phyloP scores from a whole-genome alignment of 2,888 invertebrate species.

The Mesorhabditis sp. region DNA sequence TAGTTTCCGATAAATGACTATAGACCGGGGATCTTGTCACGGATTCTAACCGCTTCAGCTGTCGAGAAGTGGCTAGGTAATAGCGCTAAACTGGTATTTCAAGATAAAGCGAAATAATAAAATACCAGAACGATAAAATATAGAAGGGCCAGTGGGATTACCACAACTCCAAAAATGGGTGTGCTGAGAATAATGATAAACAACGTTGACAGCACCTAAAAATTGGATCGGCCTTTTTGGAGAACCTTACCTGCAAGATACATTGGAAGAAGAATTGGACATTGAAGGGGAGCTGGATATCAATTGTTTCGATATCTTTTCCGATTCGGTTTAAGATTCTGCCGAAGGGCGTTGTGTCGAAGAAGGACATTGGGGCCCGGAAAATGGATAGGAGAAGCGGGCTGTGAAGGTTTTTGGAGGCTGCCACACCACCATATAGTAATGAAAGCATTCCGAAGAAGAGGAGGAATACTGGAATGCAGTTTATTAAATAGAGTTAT shows the following conservation, averaged over 20 bases:
- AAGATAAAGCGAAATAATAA: too few species aligned
- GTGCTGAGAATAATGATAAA: conserved; percentile 56
- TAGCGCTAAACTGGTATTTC: conserved; percentile 69
- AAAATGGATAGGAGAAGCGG: conserved; percentile 52
- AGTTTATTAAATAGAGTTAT: too few species aligned
- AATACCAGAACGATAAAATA: conserved; percentile 51
- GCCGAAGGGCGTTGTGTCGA: conserved; percentile 56
- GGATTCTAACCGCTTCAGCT: conserved; percentile 61
- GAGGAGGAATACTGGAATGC: conserved; percentile 42
- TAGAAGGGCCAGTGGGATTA: conserved; percentile 47
- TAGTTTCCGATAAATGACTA: conserved; percentile 55
- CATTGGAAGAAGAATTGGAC: conserved; percentile 55
- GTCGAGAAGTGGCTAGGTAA: conserved; percentile 89
- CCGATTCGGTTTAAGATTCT: conserved; percentile 54
- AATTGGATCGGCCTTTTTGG: too few species aligned
- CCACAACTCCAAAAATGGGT: conserved; percentile 52
- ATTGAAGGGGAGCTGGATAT: conserved; percentile 53
- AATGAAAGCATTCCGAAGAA: conserved; percentile 55
- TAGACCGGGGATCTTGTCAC: conserved; percentile 57
- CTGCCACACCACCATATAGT: conserved; percentile 53
- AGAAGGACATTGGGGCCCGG: conserved; percentile 56
- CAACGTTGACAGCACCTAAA: conserved; percentile 44
- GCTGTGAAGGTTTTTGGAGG: conserved; percentile 52
- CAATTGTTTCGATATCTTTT: conserved; percentile 57
- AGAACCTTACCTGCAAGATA: conserved; percentile 34